Conservation (phyloP, 2,888 invertebrate genomes). For the Megalurothrips usitatus region DNA sequence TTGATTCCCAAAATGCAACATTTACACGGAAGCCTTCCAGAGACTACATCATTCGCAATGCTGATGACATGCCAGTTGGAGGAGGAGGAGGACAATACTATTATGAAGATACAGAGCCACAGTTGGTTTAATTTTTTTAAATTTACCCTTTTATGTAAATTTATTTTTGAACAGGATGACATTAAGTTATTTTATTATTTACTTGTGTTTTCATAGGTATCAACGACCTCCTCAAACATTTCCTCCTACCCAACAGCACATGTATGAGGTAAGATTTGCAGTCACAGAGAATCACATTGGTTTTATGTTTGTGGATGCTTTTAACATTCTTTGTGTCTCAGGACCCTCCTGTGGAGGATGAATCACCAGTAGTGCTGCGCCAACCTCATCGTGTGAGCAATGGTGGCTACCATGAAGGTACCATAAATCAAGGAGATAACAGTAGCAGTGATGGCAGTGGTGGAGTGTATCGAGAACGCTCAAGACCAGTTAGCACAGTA, state of each 20-base stretch:
- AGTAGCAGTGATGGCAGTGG: slow-evolving; percentile 33
- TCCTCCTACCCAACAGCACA: background rate
- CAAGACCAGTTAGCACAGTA: slow-evolving; percentile 26
- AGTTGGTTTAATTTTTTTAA: background rate
- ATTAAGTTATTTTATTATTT: background rate
- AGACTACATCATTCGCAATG: slow-evolving; percentile 6
- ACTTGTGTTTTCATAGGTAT: background rate
- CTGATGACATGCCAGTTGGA: background rate
- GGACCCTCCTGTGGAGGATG: background rate
- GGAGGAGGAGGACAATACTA: slow-evolving; percentile 5
- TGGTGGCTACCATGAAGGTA: slow-evolving; percentile 13
- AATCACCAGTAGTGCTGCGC: background rate
- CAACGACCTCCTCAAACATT: background rate
- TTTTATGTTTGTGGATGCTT: background rate
- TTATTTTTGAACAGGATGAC: background rate
- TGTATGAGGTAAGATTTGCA: slow-evolving; percentile 1
- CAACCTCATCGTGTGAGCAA: slow-evolving; percentile 29
- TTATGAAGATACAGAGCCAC: background rate
- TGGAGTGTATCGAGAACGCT: slow-evolving; percentile 8
- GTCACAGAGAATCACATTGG: too few species aligned
- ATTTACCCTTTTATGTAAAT: background rate
- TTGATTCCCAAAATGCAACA: background rate
- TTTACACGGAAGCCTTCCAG: slow-evolving; percentile 2
- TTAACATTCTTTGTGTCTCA: background rate
- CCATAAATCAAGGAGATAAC: slow-evolving; percentile 27